These are phyloP conservation scores for Dendrocincla fuliginosa DNA, from an alignment of 2,797 vertebrate genomes.

Conservation along the genomic window DNA sequence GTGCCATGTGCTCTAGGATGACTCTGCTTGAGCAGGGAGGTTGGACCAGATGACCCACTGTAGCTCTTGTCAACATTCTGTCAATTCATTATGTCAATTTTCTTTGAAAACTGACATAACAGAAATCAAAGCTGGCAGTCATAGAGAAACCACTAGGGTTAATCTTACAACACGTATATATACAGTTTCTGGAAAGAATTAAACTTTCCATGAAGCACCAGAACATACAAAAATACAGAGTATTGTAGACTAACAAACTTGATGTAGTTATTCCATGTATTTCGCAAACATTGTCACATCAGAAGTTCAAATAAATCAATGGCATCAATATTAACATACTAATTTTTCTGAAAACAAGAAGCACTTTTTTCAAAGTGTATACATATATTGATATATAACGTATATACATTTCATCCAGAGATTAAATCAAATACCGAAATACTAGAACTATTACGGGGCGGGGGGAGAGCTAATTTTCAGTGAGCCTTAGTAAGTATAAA, in stretches of 20 bases:
- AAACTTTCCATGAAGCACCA: background rate
- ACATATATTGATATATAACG: background rate
- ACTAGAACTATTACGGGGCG: background rate
- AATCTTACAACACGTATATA: background rate
- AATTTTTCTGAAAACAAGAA: background rate
- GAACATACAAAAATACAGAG: background rate
- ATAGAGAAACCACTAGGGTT: background rate
- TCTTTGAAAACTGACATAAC: background rate
- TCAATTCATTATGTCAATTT: background rate
- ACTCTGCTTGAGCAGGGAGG: background rate
- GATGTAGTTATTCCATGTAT: background rate
- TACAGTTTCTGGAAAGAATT: background rate
- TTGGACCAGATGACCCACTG: background rate
- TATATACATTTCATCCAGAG: background rate
- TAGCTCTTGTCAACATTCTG: background rate
- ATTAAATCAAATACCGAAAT: background rate
- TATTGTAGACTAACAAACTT: background rate
- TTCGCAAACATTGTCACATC: background rate
- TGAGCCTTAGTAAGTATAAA: background rate
- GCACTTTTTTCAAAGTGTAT: background rate
- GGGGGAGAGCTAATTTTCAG: background rate
- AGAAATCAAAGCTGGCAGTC: background rate
- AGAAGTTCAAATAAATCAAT: background rate
- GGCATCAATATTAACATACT: background rate
- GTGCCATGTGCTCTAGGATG: background rate